A percentile compares a stretch with the other conserved stretches of the same genome.
These are phyloP conservation scores for Crocallis elinguaria DNA, from an alignment of 2,888 invertebrate species.

Conservation along the genomic window DNA sequence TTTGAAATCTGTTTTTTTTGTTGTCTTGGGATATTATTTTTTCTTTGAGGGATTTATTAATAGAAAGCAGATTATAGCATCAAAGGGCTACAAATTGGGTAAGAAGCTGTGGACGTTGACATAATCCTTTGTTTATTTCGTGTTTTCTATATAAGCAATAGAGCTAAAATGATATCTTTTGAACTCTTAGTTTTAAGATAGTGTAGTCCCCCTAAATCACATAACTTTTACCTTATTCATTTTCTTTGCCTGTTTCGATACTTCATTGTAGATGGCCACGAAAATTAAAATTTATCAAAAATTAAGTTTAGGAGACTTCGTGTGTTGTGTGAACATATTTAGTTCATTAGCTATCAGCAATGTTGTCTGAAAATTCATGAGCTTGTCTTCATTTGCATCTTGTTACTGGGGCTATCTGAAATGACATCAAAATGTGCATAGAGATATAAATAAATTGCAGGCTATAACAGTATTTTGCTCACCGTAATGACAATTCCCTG, in stretches of 20 bases:
- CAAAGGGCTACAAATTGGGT: not conserved
- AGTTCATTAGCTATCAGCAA: conserved; percentile 13
- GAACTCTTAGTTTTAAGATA: not conserved
- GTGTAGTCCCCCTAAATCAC: not conserved
- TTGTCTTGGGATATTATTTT: not conserved
- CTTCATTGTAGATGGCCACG: too few species aligned
- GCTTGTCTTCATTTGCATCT: conserved; percentile 17
- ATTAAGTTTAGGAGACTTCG: not conserved
- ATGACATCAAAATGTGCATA: conserved; percentile 13
- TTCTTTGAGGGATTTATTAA: conserved; percentile 4
- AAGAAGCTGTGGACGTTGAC: not conserved
- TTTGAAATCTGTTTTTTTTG: not conserved
- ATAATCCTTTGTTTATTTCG: conserved; percentile 12
- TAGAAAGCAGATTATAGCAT: conserved; percentile 4
- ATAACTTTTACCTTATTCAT: not conserved
- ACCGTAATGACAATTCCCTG: conserved; percentile 64
- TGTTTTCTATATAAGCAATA: conserved; percentile 1
- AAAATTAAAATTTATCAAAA: not conserved
- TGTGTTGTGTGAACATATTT: conserved; percentile 12
- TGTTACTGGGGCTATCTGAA: conserved; percentile 21
- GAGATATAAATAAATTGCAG: conserved; percentile 1
- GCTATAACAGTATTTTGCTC: conserved; percentile 45
- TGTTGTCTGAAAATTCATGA: conserved; percentile 22
- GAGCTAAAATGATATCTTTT: not conserved
- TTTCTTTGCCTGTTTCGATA: too few species aligned